A percentile compares a stretch with the other conserved stretches of the same genome.
Conservation (phyloP, 2,888 invertebrate genomes). For the Pemphredon lugubris region DNA sequence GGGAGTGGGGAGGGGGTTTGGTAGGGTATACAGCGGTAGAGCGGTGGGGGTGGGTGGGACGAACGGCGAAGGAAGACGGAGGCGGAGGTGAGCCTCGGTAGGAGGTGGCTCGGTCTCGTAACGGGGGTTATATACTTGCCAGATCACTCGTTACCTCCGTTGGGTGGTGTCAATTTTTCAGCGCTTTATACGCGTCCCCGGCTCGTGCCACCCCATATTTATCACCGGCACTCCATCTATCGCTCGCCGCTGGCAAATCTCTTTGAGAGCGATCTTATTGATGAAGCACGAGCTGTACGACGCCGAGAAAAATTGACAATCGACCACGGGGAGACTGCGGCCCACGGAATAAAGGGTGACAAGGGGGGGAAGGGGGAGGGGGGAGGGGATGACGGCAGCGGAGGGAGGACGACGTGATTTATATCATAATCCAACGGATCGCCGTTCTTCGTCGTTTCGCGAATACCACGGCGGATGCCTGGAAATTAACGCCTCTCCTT, state of each 20-base stretch:
- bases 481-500: constrained; percentile 30
- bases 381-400: no score
- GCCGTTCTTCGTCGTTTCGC: constrained; percentile 9
- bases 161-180: constrained; percentile 65
- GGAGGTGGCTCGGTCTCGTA: constrained; percentile 26
- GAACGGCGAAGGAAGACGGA: background rate
- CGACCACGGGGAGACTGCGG: constrained; percentile 19
- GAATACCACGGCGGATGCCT: constrained; percentile 8
- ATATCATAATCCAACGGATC: constrained; percentile 55
- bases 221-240: constrained; percentile 58
- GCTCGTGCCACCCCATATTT: constrained; percentile 47
- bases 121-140: constrained; percentile 37
- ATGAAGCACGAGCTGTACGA: constrained; percentile 48
- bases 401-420: constrained; percentile 51
- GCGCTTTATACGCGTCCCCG: constrained; percentile 43
- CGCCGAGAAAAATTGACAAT: constrained; percentile 63
- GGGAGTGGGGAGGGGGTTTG: background rate
- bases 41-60: background rate
- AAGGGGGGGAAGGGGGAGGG: background rate
- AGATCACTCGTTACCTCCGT: constrained; percentile 54
- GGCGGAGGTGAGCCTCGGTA: background rate
- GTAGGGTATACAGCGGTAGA: constrained; percentile 6
- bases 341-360: background rate
- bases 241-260: constrained; percentile 62
- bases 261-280: constrained; percentile 65